Evolutionary conservation across 2,888 invertebrate genomes (phyloP).

Genomic region (Ethmia dodecea): DNA sequence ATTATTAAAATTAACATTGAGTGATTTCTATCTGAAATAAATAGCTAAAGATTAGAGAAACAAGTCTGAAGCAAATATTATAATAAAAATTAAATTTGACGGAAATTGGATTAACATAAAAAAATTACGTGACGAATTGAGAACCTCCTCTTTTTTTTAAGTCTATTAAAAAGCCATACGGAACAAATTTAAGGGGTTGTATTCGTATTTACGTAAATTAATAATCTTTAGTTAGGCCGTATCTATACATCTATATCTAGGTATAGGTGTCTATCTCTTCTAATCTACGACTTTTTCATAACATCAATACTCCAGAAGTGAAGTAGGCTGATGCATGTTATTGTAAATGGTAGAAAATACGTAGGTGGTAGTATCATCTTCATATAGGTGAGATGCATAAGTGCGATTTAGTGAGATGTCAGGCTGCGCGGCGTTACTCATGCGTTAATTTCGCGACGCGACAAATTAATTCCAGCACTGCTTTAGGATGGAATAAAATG

Average conservation of each 20-base stretch:
- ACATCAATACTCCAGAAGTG: background rate
- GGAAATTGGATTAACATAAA: background rate
- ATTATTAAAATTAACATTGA: no score
- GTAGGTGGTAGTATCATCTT: conserved; percentile 29
- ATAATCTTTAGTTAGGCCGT: no score
- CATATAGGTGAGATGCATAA: conserved; percentile 44
- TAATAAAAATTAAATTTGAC: background rate
- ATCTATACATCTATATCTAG: background rate
- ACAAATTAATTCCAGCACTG: conserved; percentile 65
- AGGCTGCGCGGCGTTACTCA: conserved; percentile 61
- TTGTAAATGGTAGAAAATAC: background rate
- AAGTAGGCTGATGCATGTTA: background rate
- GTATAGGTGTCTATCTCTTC: background rate
- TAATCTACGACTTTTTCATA: background rate
- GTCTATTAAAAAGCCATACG: no score
- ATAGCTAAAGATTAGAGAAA: no score
- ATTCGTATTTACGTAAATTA: no score
- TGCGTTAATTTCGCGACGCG: conserved; percentile 70
- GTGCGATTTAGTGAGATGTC: conserved; percentile 69
- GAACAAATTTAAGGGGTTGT: no score
- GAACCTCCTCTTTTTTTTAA: no score
- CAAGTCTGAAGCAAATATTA: no score
- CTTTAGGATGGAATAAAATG: conserved; percentile 53
- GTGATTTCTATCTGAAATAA: no score
- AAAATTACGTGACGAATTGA: no score